Evolutionary conservation across 2,797 vertebrate species (phyloP), one percentile per base, ranked within the genome.

Genomic region (Enteromius argenteus): DNA sequence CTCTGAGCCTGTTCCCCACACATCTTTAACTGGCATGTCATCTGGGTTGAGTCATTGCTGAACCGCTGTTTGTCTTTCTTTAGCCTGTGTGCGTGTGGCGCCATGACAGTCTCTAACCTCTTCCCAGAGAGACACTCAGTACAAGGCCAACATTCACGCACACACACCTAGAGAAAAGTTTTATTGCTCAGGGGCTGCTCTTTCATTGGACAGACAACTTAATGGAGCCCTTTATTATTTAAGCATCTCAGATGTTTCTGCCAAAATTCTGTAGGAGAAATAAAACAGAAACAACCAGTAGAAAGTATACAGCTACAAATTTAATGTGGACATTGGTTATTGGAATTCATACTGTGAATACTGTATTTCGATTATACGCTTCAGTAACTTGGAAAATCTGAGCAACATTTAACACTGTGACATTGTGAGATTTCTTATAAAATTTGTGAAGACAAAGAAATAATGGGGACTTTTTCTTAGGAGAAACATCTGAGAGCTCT

Each of bases 31-130:
- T 30, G 2, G 1, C 6, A 2, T 62, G 79, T 62, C 68, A 72
- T 81, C 53, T 35, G 39, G 53, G 42, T 56, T 62, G 27, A 72
- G 68, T 35, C 80, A 46, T 32, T 30, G 37, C 90, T 94, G 91
- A 91, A 93, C 89, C 51, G 89, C 91, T 91, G 92, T 92, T 90
- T 92, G 89, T 90, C 91, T 91, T 94, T 92, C 92, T 94, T 92
- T 91, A 93, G 91, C 80, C 80, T 84, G 84, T 84, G 77, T 79
- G 76, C 32, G 67, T 17, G 80, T 68, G 49, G 32, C 3, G 32
- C 72, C 71, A 75, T 67, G 72, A 51, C 72, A 67, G 23, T 46
- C 69, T 82, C 67, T 46, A 72, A 76, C 72, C 71, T 39, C 75
- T 51, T 77, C 79, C 72, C 79, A 67, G 62, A 66, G 79, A 81